These are phyloP conservation scores for Benthochromis sp. DNA, from an alignment of 2,113 vertebrate genomes.

Conservation along the genomic window DNA sequence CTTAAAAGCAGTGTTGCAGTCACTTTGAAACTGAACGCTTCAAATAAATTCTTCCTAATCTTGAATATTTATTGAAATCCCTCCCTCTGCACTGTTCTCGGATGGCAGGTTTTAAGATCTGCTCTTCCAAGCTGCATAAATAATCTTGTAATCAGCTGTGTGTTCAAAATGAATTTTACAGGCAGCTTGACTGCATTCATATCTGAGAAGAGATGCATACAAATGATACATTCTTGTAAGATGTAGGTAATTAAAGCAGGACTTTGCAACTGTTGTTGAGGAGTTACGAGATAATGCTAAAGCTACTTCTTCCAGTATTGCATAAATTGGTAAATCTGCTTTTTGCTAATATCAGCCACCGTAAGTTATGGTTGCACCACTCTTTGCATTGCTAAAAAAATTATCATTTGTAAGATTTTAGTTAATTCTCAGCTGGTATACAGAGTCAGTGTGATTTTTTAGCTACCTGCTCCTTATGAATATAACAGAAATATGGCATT, in stretches of 20 bases:
- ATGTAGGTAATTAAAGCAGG: not conserved
- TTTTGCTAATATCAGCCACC: not conserved
- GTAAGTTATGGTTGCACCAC: not conserved
- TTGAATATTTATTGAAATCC: not conserved
- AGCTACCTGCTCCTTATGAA: not conserved
- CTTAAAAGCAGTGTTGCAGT: slow-evolving; percentile 24
- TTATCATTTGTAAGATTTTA: not conserved
- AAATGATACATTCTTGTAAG: not conserved
- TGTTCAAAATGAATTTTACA: not conserved
- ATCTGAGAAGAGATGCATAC: not conserved
- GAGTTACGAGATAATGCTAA: not conserved
- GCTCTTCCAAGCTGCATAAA: not conserved
- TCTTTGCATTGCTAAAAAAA: not conserved
- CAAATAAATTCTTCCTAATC: not conserved
- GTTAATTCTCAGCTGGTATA: rapidly evolving
- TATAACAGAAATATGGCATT: not conserved
- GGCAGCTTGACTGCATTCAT: not conserved
- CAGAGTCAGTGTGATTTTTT: not conserved
- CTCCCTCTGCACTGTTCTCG: not conserved
- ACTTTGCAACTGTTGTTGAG: not conserved
- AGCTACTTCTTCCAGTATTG: not conserved
- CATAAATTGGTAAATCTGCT: not conserved
- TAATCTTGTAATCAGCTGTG: not conserved
- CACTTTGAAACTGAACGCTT: not conserved
- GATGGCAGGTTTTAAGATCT: not conserved